phyloP scores from a whole-genome alignment of 2,888 invertebrate species.

The Ctena decussata region DNA sequence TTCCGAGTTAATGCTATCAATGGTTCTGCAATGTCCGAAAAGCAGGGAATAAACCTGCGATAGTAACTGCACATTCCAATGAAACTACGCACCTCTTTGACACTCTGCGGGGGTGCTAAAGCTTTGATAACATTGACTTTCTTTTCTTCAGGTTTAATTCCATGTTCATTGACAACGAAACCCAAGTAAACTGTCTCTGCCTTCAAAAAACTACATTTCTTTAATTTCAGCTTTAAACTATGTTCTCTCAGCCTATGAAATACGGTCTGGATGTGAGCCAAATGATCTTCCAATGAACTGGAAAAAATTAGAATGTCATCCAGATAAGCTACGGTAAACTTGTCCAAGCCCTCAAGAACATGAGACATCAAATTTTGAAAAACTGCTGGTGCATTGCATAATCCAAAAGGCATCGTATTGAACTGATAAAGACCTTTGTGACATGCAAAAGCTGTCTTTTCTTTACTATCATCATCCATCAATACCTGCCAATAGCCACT shows the following conservation, averaged over 20 bases:
- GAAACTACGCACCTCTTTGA: too few relatives aligned
- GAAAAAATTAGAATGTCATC: conserved; percentile 65
- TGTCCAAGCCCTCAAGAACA: conserved; percentile 42
- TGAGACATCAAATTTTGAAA: conserved; percentile 40
- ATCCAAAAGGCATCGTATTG: too few relatives aligned
- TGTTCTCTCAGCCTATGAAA: conserved; percentile 45
- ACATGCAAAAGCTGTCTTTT: too few relatives aligned
- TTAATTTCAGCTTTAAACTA: conserved; percentile 36
- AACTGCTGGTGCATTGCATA: conserved; percentile 36
- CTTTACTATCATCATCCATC: too few relatives aligned
- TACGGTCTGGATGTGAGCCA: conserved; percentile 37
- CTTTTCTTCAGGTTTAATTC: conserved; percentile 36
- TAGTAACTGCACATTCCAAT: too few relatives aligned
- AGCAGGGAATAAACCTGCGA: too few relatives aligned
- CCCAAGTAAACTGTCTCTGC: conserved; percentile 45
- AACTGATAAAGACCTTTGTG: too few relatives aligned
- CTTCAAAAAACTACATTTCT: conserved; percentile 45
- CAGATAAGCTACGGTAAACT: conserved; percentile 50
- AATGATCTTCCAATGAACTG: too few relatives aligned
- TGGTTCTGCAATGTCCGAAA: conserved; percentile 39
- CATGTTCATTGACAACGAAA: conserved; percentile 35
- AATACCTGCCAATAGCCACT: conserved; percentile 54
- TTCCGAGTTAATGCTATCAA: too few relatives aligned
- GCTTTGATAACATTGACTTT: conserved; percentile 36
- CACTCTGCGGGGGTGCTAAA: conserved; percentile 32